Conservation (phyloP, 2,113 vertebrate species). For the Siniperca chuatsi region DNA sequence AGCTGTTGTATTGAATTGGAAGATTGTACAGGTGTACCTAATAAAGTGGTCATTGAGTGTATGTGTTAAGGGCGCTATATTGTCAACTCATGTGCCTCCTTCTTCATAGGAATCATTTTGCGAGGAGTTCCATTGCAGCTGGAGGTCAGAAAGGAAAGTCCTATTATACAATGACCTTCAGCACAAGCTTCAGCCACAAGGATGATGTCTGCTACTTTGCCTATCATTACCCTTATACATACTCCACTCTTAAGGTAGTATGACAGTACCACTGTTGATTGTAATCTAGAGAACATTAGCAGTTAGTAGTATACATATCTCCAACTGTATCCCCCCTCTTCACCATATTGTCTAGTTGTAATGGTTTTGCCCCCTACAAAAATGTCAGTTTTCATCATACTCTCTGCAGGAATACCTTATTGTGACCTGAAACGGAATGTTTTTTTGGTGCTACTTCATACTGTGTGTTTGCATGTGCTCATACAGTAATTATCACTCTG, state of each 20-base stretch:
- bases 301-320: neutral
- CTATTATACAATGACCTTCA: slow-evolving; percentile 97
- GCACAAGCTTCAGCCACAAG: slow-evolving; percentile 93
- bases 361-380: neutral
- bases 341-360: neutral
- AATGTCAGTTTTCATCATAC: neutral
- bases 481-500: neutral
- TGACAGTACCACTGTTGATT: neutral
- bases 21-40: neutral
- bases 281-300: neutral
- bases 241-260: slow-evolving; percentile 93
- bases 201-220: slow-evolving; percentile 99
- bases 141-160: slow-evolving; percentile 99
- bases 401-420: neutral
- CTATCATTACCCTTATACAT: slow-evolving; percentile 98
- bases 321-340: neutral
- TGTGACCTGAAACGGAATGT: neutral
- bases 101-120: slow-evolving; percentile 93
- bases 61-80: neutral
- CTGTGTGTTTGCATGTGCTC: neutral
- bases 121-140: slow-evolving; percentile 94
- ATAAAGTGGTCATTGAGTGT: slow-evolving; percentile 1
- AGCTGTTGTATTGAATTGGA: neutral
- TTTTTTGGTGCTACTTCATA: neutral
- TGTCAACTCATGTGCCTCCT: slow-evolving; percentile 2